phyloP scores from a whole-genome alignment of 1,140 invertebrate species.

The Drosophila funebris region DNA sequence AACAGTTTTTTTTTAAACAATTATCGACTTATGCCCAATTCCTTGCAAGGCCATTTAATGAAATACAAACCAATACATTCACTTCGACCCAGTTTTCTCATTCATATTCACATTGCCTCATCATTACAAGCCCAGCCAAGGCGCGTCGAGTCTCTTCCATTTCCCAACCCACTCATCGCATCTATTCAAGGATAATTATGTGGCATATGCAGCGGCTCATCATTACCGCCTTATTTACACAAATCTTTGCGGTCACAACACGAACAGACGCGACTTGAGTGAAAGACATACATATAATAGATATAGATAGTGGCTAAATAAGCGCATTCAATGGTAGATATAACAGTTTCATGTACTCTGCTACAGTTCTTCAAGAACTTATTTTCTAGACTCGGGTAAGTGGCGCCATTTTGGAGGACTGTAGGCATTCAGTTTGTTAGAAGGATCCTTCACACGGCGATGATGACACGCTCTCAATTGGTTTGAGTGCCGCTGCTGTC shows the following conservation, averaged over 20 bases:
- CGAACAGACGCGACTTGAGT: background rate
- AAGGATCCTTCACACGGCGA: conserved; percentile 19
- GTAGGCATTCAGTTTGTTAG: conserved; percentile 24
- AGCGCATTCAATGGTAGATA: conserved; percentile 34
- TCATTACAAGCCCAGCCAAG: conserved; percentile 6
- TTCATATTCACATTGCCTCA: conserved; percentile 30
- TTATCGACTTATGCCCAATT: background rate
- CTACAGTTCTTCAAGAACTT: background rate
- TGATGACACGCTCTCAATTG: conserved; percentile 50
- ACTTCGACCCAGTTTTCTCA: conserved; percentile 34
- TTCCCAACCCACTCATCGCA: conserved; percentile 14
- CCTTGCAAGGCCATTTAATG: background rate
- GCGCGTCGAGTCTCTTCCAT: background rate
- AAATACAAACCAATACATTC: background rate
- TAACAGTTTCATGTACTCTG: background rate
- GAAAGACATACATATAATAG: background rate
- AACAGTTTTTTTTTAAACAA: background rate
- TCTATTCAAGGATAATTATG: conserved; percentile 38
- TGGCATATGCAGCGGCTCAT: conserved; percentile 20
- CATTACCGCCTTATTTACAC: conserved; percentile 45
- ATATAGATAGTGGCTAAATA: conserved; percentile 28
- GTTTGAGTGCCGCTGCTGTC: conserved; percentile 36
- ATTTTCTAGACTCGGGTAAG: conserved; percentile 16
- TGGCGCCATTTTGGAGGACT: conserved; percentile 5
- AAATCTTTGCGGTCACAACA: conserved; percentile 33